These are phyloP conservation scores for Dufourea novaeangliae DNA, from an alignment of 1,140 invertebrate species.

Conservation along the genomic window DNA sequence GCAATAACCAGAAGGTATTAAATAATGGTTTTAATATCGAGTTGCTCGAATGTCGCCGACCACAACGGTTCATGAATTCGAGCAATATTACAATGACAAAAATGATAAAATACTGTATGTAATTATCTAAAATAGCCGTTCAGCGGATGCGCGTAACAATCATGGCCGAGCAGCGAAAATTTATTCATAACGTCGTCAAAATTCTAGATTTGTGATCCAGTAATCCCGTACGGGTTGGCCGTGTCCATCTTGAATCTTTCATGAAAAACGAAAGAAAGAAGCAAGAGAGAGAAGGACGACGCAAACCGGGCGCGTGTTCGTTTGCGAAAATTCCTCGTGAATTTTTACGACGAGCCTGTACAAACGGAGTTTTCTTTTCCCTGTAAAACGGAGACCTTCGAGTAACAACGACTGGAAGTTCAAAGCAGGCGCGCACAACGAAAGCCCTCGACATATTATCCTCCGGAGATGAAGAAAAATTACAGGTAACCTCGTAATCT, in stretches of 20 bases:
- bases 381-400: not conserved
- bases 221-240: constrained; percentile 5
- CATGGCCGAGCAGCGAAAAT: not conserved
- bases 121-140: constrained; percentile 10
- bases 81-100: constrained; percentile 19
- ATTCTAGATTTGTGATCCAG: not conserved
- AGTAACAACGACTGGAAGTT: not conserved
- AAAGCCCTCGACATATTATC: not conserved
- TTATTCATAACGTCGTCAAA: constrained; percentile 33
- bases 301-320: not conserved
- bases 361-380: not conserved
- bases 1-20: too few species aligned
- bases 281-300: not conserved
- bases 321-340: constrained; percentile 32
- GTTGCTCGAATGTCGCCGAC: too few species aligned
- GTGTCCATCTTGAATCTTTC: constrained; percentile 14
- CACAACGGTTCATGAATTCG: constrained; percentile 23
- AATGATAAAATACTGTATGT: constrained; percentile 9
- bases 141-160: not conserved
- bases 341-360: constrained; percentile 12
- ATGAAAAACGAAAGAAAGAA: not conserved
- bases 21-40: too few species aligned
- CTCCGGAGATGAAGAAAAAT: constrained; percentile 10
- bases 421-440: too few species aligned
- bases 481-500: not conserved